Evolutionary conservation across 2,797 vertebrate species (phyloP), one percentile per base, ranked within the genome.

Genomic region (Lateolabrax maculatus): DNA sequence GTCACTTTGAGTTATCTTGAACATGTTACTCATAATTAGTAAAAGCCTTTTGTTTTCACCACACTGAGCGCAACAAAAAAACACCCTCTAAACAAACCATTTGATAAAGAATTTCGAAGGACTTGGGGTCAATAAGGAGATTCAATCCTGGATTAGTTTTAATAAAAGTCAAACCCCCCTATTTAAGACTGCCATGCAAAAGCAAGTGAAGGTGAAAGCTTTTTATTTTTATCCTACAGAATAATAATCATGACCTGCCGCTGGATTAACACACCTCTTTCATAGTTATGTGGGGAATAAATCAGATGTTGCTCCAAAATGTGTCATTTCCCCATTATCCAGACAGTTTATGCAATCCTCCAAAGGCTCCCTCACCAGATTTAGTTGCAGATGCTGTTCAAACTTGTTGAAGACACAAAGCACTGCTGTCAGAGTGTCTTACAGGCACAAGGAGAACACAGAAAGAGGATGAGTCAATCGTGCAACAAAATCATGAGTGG

Each of bases 381-480:
- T 92, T 90, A 88, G 79, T 86, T 83, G 77, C 77, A 90, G 89
- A 90, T 90, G 87, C 86, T 89, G 79, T 69, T 89, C 77, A 75
- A 76, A 88, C 84, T 79, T 80, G 87, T 88, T 86, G 90, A 92
- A 88, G 80, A 83, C 79, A 84, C 81, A 89, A 93, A 87, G 52
- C 56, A 64, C 74, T 80, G 68, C 83, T 92, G 86, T 90, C 83
- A 79, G 77, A 88, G 80, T 62, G 73, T 78, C 85, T 90, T 74
- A 57, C 64, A 87, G 87, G 72, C 79, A 83, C 77, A 75, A 57
- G 52, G 75, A 81, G 77, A 87, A 67, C 53, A 87, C 71, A 80
- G 51, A 74, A 55, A 86, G 53, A 60, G 53, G 43, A 74, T 71
- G 76, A 91, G 74, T 85, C 83, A 86, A 73, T 84, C 41, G 21